Evolutionary conservation across 2,888 invertebrate species (phyloP).

Genomic region (Eugnorisma glareosa): DNA sequence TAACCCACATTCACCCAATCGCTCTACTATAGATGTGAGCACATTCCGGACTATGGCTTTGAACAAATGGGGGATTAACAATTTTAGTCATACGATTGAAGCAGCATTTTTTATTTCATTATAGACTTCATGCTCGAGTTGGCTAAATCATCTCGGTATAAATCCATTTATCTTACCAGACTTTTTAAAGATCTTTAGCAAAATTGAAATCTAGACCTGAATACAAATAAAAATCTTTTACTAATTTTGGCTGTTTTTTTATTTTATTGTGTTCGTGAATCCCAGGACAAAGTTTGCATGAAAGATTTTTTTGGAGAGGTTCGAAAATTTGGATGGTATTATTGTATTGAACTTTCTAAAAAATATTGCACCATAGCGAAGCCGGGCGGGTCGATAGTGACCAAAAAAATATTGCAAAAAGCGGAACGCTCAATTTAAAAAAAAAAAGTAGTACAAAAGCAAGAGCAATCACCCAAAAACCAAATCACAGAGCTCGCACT

Average conservation of each 20-base stretch:
- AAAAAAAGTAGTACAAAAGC: background rate
- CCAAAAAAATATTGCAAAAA: background rate
- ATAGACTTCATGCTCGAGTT: background rate
- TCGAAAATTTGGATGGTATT: too few relatives aligned
- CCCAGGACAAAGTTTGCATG: background rate
- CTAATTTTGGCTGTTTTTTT: background rate
- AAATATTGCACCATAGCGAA: background rate
- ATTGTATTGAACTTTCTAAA: background rate
- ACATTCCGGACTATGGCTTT: background rate
- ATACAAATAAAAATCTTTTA: background rate
- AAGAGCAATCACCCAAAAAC: constrained; percentile 20
- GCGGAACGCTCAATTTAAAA: background rate
- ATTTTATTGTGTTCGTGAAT: background rate
- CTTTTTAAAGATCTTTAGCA: background rate
- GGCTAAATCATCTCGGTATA: background rate
- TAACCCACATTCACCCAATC: background rate
- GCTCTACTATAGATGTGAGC: background rate
- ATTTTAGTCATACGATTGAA: background rate
- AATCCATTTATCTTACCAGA: background rate
- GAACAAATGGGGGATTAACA: background rate
- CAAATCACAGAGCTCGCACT: background rate
- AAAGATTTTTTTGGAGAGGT: background rate
- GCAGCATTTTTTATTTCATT: background rate
- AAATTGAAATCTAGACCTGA: background rate
- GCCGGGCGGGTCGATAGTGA: background rate